These are phyloP conservation scores for Dallia pectoralis DNA, from an alignment of 2,797 vertebrate genomes.

Conservation along the genomic window DNA sequence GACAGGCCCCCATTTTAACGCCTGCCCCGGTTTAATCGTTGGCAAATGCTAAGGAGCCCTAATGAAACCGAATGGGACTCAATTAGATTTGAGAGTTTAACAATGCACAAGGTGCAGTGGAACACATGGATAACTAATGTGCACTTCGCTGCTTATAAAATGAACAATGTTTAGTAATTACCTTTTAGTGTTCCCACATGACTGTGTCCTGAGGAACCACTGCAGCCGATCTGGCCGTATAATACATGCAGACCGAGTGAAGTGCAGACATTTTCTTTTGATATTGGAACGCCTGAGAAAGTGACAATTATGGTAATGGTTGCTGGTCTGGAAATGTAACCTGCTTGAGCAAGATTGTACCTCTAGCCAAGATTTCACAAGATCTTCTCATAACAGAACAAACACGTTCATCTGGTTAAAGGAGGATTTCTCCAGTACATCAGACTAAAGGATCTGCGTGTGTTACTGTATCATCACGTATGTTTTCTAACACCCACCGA, in stretches of 20 bases:
- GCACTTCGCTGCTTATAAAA: conserved; percentile 37
- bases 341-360: too few relatives aligned
- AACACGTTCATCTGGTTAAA: too few relatives aligned
- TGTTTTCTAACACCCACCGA: too few relatives aligned
- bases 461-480: too few relatives aligned
- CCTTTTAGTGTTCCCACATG: conserved; percentile 27
- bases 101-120: conserved; percentile 5
- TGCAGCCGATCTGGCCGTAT: neutral
- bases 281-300: too few relatives aligned
- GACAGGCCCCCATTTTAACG: conserved; percentile 11
- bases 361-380: too few relatives aligned
- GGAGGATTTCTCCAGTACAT: too few relatives aligned
- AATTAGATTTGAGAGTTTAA: conserved; percentile 32
- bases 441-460: too few relatives aligned
- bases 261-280: too few relatives aligned
- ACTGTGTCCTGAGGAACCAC: conserved; percentile 26
- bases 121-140: conserved; percentile 27
- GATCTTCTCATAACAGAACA: too few relatives aligned
- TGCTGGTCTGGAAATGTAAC: too few relatives aligned
- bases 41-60: conserved; percentile 6
- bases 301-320: too few relatives aligned
- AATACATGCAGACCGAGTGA: neutral
- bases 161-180: conserved; percentile 35
- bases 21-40: conserved; percentile 12
- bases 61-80: conserved; percentile 14